Evolutionary conservation across 2,888 invertebrate species (phyloP).

Genomic region (Pyrrhosoma nymphula): DNA sequence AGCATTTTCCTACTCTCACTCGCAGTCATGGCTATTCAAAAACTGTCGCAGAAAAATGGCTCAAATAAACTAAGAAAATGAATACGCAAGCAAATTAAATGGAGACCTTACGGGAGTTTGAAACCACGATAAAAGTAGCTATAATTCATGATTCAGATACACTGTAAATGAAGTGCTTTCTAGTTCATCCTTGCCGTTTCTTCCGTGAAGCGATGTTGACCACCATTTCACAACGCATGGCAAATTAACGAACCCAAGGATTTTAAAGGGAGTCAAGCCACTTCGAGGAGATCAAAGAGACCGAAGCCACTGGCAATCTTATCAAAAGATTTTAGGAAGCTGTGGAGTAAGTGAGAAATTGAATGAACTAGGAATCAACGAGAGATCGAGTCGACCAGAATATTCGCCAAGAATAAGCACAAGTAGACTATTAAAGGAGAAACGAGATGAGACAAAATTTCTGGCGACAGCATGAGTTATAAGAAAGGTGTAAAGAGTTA

Average conservation of each 20-base stretch:
- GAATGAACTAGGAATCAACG: neutral
- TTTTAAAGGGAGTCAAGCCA: neutral
- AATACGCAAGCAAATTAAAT: too few relatives aligned
- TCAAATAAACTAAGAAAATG: too few relatives aligned
- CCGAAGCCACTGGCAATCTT: neutral
- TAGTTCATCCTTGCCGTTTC: neutral
- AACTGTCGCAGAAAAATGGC: too few relatives aligned
- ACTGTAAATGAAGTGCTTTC: neutral
- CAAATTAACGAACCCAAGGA: neutral
- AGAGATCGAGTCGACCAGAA: neutral
- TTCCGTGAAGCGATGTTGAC: neutral
- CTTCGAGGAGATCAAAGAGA: neutral
- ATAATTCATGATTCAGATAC: too few relatives aligned
- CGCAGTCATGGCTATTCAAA: too few relatives aligned
- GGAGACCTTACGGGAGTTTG: too few relatives aligned
- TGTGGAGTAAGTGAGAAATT: neutral
- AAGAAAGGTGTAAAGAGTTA: neutral
- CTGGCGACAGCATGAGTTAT: neutral
- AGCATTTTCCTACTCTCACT: too few relatives aligned
- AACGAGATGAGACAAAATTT: neutral
- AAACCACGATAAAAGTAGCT: too few relatives aligned
- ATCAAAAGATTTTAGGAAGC: neutral
- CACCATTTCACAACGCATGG: neutral
- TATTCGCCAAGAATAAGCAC: neutral
- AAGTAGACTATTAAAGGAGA: neutral